Evolutionary conservation across 2,888 invertebrate species (phyloP).

Genomic region (Amorpha juglandis): DNA sequence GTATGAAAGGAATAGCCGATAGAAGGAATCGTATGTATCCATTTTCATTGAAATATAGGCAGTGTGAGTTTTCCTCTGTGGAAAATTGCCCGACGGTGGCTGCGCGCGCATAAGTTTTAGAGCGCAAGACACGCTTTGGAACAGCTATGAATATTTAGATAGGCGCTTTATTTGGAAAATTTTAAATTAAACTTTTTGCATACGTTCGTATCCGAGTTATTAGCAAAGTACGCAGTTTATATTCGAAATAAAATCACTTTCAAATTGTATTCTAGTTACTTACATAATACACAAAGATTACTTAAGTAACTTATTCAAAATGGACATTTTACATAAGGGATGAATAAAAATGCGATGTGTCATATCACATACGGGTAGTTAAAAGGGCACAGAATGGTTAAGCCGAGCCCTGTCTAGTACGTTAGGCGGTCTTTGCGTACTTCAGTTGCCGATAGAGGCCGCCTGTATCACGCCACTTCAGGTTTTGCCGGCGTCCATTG

Average conservation of each 20-base stretch:
- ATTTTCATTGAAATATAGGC: constrained; percentile 48
- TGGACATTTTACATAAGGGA: neutral
- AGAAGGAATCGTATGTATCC: constrained; percentile 31
- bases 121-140: constrained; percentile 75
- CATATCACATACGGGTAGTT: neutral
- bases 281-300: neutral
- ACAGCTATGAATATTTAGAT: constrained; percentile 71
- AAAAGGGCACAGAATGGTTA: neutral
- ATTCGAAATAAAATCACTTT: neutral
- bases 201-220: neutral
- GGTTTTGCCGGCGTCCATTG: constrained; percentile 72
- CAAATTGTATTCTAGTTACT: neutral
- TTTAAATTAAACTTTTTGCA: neutral
- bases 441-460: constrained; percentile 74
- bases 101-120: constrained; percentile 80
- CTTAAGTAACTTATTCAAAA: neutral
- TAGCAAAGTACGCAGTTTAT: neutral
- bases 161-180: constrained; percentile 30
- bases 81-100: constrained; percentile 55
- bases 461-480: constrained; percentile 74
- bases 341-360: neutral
- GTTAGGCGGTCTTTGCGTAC: constrained; percentile 56
- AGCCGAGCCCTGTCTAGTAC: constrained; percentile 55
- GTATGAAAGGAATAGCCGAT: neutral
- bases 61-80: constrained; percentile 48